Conservation (phyloP, 2,113 vertebrate species). For the Mesitornis unicolor region DNA sequence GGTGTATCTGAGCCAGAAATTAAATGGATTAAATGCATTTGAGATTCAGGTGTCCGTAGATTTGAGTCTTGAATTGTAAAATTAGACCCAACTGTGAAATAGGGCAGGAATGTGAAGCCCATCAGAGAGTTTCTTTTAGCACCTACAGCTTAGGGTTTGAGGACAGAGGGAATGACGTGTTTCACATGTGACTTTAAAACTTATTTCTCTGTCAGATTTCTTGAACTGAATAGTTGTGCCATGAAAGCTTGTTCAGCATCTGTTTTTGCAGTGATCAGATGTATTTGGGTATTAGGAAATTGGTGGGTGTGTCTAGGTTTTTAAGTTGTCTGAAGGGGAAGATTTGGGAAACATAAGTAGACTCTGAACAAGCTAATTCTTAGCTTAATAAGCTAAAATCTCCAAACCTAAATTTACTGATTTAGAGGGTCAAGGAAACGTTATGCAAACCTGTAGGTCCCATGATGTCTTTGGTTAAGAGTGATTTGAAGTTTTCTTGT, state of each 20-base stretch:
- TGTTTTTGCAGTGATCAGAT: background rate
- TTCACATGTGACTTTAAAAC: background rate
- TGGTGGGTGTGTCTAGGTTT: background rate
- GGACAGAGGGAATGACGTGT: background rate
- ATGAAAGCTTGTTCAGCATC: background rate
- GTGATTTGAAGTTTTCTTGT: background rate
- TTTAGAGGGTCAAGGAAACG: background rate
- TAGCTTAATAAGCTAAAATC: too few relatives aligned
- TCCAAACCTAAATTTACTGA: background rate
- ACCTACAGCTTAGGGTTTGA: background rate
- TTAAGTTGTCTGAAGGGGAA: background rate
- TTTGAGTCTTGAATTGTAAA: background rate
- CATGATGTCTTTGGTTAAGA: background rate
- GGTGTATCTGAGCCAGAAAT: background rate
- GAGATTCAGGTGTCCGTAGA: background rate
- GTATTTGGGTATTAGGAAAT: background rate
- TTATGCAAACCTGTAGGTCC: background rate
- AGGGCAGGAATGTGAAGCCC: background rate
- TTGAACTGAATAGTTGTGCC: background rate
- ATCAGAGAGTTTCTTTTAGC: background rate
- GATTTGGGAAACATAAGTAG: background rate
- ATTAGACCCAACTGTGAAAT: background rate
- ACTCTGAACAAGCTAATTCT: background rate
- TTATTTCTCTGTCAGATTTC: background rate
- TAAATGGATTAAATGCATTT: background rate